Conservation (phyloP, 2,888 invertebrate genomes). For the Oxystoma pomonae region DNA sequence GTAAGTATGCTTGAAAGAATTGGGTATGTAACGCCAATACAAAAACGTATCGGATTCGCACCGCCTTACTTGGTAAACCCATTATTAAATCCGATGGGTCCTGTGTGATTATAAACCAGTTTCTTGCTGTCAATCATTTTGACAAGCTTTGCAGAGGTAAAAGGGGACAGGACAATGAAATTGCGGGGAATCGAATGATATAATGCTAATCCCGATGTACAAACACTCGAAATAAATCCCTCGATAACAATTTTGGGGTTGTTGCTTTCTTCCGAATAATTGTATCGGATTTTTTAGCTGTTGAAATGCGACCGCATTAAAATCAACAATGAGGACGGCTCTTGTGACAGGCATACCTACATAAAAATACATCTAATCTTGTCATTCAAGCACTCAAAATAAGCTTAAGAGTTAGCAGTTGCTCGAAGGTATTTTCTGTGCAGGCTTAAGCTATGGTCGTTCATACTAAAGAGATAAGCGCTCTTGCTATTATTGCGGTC, state of each 20-base stretch:
- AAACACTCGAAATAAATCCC: slow-evolving; percentile 17
- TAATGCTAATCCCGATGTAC: slow-evolving; percentile 18
- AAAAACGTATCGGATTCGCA: too few relatives aligned
- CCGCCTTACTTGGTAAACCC: background rate
- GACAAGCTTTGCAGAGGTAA: slow-evolving; percentile 9
- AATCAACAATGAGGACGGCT: background rate
- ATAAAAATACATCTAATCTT: background rate
- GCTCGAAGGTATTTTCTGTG: background rate
- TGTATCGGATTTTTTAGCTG: background rate
- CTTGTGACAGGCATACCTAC: background rate
- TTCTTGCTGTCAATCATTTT: slow-evolving; percentile 17
- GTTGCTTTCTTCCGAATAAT: background rate
- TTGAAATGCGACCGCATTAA: background rate
- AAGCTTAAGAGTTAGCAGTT: background rate
- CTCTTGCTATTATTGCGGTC: too few relatives aligned
- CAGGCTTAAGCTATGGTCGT: too few relatives aligned
- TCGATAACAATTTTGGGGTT: background rate
- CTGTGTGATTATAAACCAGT: slow-evolving; percentile 14
- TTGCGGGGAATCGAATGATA: slow-evolving; percentile 14
- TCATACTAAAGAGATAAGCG: too few relatives aligned
- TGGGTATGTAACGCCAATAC: too few relatives aligned
- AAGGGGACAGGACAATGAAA: slow-evolving; percentile 19
- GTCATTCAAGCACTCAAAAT: background rate
- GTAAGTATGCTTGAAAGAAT: too few relatives aligned
- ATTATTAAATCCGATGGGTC: background rate